Base-by-base conservation (phyloP, 2,113 vertebrate species). In the Orthonyx spaldingii region DNA sequence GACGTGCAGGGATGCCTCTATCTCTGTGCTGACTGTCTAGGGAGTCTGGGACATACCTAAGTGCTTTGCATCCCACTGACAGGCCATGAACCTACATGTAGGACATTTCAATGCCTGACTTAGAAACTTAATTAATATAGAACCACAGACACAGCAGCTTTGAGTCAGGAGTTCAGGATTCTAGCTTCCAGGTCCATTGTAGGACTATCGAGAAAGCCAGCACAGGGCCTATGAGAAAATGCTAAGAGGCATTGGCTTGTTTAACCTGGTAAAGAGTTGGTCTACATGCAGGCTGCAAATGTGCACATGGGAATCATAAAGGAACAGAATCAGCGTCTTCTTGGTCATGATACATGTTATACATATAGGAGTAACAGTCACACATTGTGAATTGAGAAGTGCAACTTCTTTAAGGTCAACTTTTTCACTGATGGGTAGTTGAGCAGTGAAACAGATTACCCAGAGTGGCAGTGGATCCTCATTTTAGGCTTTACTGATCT, bases 1-100 rank as follows among this genome's bases (percentile, higher is more conserved):
- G 55, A 39, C 0, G 1, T 71, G 53, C 28, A 18, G 18, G 13
- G 12, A 4, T 55, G 33, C 23, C 10, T 9, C 3, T 32, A 6
- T 50, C 24, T 59, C 41, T 61, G 60, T 39, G 6, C 64, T 75
- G 65, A 13, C 21, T 24, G 3, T 14, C 13, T 3, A 52, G 21
- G 24, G 19, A 70, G 47, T 11, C 33, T 56, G 22, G 35, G 28
- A 52, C 39, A 24, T 4, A 19, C 5, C 33, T 39, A 22, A 27
- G 18, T 30, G 16, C 42, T 59, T 87, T 76, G 8, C 13, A 24
- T 49, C 57, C 52, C 27, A 33, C 35, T 47, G 27, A 16, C 37
- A 84, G 6, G 27, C 7, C 7, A 1, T 32, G 30, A 32, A 59
- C 39, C 83, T 42, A 24, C 18, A 12, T 10, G 23, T 28, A 76